Percentiles rank a stretch among this genome's conserved stretches.
These are phyloP conservation scores for Planococcus citri DNA, from an alignment of 1,140 invertebrate species.

Conservation along the genomic window DNA sequence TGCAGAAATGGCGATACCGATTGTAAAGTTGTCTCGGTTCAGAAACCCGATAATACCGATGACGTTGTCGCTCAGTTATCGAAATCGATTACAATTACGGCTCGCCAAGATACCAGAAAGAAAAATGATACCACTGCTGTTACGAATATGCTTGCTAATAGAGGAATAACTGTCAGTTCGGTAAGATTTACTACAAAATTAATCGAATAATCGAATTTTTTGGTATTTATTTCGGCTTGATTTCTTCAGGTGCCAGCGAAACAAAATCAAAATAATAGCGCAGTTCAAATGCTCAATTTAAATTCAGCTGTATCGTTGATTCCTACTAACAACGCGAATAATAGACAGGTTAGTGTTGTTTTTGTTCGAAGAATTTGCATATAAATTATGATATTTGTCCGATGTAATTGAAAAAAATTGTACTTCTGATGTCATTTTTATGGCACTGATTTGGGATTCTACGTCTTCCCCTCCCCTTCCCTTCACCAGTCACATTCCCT, in stretches of 20 bases:
- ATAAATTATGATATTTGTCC: no score
- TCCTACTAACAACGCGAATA: conserved; percentile 36
- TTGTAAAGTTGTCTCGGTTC: conserved; percentile 1
- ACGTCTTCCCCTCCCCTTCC: no score
- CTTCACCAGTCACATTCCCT: no score
- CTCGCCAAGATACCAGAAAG: not conserved
- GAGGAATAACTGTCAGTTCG: conserved; percentile 60
- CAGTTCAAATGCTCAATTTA: conserved; percentile 38
- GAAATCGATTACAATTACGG: conserved; percentile 4
- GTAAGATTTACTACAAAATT: conserved; percentile 21
- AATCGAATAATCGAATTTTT: conserved; percentile 23
- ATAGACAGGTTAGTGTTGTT: not conserved
- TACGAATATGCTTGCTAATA: conserved; percentile 55
- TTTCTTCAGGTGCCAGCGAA: conserved; percentile 29
- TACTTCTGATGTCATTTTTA: no score
- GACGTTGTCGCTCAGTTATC: conserved; percentile 11
- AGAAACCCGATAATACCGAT: conserved; percentile 6
- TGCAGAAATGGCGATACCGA: conserved; percentile 9
- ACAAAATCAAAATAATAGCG: conserved; percentile 22
- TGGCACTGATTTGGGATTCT: no score
- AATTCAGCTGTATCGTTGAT: conserved; percentile 60
- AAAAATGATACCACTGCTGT: conserved; percentile 36
- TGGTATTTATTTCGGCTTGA: not conserved
- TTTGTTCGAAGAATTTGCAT: no score
- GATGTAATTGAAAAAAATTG: no score